Percentiles rank a stretch among this genome's conserved stretches.
Evolutionary conservation across 2,797 vertebrate species (phyloP).

Genomic region (Nyctalus aviator): DNA sequence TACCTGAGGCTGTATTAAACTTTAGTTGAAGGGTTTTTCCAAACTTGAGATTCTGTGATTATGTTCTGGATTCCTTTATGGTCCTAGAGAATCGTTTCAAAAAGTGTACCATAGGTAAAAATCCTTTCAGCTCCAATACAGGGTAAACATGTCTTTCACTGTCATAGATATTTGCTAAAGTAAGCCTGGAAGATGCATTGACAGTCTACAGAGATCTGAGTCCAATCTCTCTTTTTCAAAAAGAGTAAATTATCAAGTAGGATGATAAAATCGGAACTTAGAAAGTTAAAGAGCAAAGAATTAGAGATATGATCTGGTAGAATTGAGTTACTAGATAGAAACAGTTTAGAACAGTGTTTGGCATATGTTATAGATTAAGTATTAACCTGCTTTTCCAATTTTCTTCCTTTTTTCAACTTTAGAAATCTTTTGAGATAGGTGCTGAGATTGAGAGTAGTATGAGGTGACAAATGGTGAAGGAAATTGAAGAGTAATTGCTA

Average conservation of each 20-base stretch:
- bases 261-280: background rate
- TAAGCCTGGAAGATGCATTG: background rate
- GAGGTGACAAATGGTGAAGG: background rate
- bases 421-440: background rate
- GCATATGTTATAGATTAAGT: background rate
- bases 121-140: constrained; percentile 10
- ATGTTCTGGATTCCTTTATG: constrained; percentile 53
- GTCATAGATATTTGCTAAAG: background rate
- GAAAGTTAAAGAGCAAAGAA: constrained; percentile 1
- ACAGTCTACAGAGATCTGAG: background rate
- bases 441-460: constrained; percentile 41
- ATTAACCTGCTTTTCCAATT: background rate
- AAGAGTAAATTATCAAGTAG: constrained; percentile 30
- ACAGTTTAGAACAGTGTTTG: background rate
- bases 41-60: background rate
- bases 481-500: constrained; percentile 23
- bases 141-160: background rate
- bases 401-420: constrained; percentile 20
- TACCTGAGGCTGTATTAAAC: background rate
- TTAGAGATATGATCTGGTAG: background rate
- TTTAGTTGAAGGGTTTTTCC: constrained; percentile 21
- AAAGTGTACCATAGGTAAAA: background rate
- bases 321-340: background rate
- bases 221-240: background rate
- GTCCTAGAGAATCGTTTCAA: constrained; percentile 14